Conservation (phyloP, 1,140 invertebrate genomes). For the Drosophila teissieri region DNA sequence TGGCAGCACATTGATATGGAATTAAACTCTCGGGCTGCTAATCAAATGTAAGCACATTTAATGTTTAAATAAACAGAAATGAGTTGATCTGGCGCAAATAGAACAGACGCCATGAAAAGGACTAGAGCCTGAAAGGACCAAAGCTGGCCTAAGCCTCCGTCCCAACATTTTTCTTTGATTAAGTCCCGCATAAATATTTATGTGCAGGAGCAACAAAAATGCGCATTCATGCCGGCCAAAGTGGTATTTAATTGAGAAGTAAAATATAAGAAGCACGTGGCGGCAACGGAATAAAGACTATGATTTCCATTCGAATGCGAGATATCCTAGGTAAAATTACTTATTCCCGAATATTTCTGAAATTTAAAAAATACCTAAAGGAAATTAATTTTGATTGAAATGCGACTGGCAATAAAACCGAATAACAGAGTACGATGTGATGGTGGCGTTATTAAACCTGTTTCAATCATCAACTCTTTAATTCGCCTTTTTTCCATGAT, state of each 20-base stretch:
- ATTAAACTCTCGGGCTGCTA: slow-evolving; percentile 63
- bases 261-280: slow-evolving; percentile 41
- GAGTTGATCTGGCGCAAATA: slow-evolving; percentile 46
- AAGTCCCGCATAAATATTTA: slow-evolving; percentile 76
- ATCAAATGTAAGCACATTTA: slow-evolving; percentile 78
- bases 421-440: background rate
- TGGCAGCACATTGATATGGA: slow-evolving; percentile 56
- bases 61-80: slow-evolving; percentile 75
- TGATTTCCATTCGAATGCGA: background rate
- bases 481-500: slow-evolving; percentile 5
- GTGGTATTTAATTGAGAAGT: slow-evolving; percentile 71
- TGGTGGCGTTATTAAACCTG: background rate
- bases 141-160: slow-evolving; percentile 3
- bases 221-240: slow-evolving; percentile 44
- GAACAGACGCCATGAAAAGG: slow-evolving; percentile 38
- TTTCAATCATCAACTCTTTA: slow-evolving; percentile 16
- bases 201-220: slow-evolving; percentile 42
- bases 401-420: too few species aligned
- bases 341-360: background rate
- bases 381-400: background rate
- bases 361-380: slow-evolving; percentile 10
- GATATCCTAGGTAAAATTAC: background rate
- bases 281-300: background rate
- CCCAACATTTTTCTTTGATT: slow-evolving; percentile 50
- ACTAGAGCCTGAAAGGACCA: slow-evolving; percentile 8